phyloP scores from a whole-genome alignment of 2,797 vertebrate genomes.

The Pipistrellus pipistrellus region DNA sequence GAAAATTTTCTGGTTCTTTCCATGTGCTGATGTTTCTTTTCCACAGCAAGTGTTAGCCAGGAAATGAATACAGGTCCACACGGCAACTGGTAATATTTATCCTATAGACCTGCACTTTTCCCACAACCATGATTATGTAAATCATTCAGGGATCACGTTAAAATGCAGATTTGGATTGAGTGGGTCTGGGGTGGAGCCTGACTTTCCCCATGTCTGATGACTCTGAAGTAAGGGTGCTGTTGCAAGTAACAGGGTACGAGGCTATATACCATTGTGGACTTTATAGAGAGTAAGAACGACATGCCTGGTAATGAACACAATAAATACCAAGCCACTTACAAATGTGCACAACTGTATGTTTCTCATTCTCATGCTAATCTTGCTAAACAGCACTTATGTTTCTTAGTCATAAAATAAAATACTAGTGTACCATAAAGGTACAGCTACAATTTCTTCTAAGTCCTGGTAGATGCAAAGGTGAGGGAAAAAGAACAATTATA shows the following conservation, averaged over 20 bases:
- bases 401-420: conserved; percentile 60
- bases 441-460: neutral
- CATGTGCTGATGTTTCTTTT: conserved; percentile 9
- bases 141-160: neutral
- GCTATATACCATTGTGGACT: neutral
- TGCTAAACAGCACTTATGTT: neutral
- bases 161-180: neutral
- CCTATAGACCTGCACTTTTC: neutral
- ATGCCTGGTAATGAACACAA: neutral
- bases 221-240: neutral
- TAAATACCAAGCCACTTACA: neutral
- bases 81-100: neutral
- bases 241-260: neutral
- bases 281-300: neutral
- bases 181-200: neutral
- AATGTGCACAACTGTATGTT: neutral
- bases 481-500: neutral
- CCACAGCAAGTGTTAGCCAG: neutral
- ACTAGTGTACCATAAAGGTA: neutral
- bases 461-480: neutral
- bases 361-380: neutral
- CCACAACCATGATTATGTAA: neutral
- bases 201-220: neutral
- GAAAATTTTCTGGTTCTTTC: neutral
- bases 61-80: neutral